A percentile compares a stretch with the other conserved stretches of the same genome.
Conservation (phyloP, 2,797 vertebrate species). For the Mormyrus proboscirostris region DNA sequence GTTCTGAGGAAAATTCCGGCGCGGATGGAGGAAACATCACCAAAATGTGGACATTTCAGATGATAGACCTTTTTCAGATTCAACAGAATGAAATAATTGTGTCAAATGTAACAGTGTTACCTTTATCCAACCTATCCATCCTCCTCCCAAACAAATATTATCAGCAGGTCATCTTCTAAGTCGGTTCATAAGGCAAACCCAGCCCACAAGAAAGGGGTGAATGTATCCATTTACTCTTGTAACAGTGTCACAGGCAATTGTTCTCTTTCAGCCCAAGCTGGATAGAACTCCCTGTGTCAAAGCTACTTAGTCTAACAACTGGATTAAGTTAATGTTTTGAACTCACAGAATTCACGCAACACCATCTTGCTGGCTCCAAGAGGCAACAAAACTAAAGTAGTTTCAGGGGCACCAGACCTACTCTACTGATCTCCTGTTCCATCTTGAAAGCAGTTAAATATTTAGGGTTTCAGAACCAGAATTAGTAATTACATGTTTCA, state of each 20-base stretch:
- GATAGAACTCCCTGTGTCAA: constrained; percentile 39
- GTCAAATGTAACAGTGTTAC: neutral
- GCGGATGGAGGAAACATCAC: neutral
- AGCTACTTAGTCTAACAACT: constrained; percentile 16
- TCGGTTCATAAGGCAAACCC: neutral
- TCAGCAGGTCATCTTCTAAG: neutral
- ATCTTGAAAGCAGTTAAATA: neutral
- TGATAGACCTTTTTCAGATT: neutral
- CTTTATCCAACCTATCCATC: neutral
- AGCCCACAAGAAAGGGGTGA: neutral
- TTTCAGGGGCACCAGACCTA: neutral
- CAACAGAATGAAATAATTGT: neutral
- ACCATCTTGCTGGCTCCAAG: neutral
- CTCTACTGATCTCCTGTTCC: neutral
- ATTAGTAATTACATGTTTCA: neutral
- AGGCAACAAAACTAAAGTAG: neutral
- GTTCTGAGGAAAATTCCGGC: neutral
- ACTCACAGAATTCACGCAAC: neutral
- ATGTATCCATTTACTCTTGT: neutral
- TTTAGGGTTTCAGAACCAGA: neutral
- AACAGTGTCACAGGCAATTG: neutral
- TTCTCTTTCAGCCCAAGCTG: neutral
- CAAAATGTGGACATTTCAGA: neutral
- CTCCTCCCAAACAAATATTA: neutral
- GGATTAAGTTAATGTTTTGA: neutral